Evolutionary conservation across 1,140 invertebrate species (phyloP), one percentile per base, ranked within the genome.

Genomic region (Papilio polyxenes): DNA sequence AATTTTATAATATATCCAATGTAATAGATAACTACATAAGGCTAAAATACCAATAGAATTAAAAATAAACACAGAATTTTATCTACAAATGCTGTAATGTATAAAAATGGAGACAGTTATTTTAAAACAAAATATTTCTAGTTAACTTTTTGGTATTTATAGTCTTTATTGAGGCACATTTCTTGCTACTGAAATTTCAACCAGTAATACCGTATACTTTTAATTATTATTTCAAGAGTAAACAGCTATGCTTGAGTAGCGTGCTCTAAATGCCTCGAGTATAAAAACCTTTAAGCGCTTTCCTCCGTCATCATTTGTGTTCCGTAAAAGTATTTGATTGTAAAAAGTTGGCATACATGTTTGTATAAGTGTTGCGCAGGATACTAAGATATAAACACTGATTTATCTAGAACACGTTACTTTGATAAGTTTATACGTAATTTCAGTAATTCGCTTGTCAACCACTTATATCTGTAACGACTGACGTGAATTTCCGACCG

Each of bases 381-480:
- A 53, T 77, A 53, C 11, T 51, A 2, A 44, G 11, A 77, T 49
- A 77, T 77, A 77, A 31, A 75, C 74, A 40, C 44, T 75, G 75
- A 53, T 77, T 77, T 77, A 77, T 77, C 75, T 77, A 77, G 75
- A 77, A 77, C 75, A 77, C 75, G 49, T 49, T 23, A 37, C n/a
- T 49, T 31, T 77, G 13, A 77, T 77, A 77, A 77, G 49, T 53
- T 77, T 23, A 77, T 77, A 77, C 44, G 75, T 77, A 77, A 77
- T 77, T 77, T 77, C 23, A 77, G 44, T 53, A 77, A 56, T 77
- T 77, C 75, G 49, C 75, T 53, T 77, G 75, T 77, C 75, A 77
- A 77, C 75, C 48, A 56, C 75, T 53, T 77, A 56, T 56, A 51
- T 77, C 0, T 51, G n/a, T 13, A 77, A 31, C 20, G 48, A 51